phyloP scores from a whole-genome alignment of 1,140 invertebrate genomes.

The Dendrolimus kikuchii region DNA sequence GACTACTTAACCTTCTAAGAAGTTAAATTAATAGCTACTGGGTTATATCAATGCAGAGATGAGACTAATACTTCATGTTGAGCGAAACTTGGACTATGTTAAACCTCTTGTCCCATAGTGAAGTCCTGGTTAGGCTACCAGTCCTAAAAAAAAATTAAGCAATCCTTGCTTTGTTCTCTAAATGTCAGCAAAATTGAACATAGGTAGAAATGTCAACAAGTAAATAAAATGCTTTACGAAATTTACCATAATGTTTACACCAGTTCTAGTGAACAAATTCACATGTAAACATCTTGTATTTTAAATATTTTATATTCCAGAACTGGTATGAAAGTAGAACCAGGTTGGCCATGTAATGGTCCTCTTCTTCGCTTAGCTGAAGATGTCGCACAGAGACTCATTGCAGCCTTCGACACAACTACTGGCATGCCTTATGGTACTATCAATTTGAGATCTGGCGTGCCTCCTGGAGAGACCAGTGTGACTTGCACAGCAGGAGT shows the following conservation, averaged over 20 bases:
- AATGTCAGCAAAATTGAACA: too few species aligned
- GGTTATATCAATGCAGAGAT: too few species aligned
- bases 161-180: too few species aligned
- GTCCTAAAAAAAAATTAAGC: too few species aligned
- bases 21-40: too few species aligned
- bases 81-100: too few species aligned
- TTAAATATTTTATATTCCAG: slow-evolving; percentile 54
- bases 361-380: slow-evolving; percentile 94
- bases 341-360: slow-evolving; percentile 98
- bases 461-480: slow-evolving; percentile 95
- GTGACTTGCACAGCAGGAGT: slow-evolving; percentile 98
- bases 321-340: slow-evolving; percentile 87
- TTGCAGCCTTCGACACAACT: slow-evolving; percentile 91
- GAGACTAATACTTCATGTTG: too few species aligned
- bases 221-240: too few species aligned
- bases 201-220: too few species aligned
- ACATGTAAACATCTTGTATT: background rate
- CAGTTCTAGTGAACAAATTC: background rate
- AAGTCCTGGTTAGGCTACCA: too few species aligned
- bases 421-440: slow-evolving; percentile 99
- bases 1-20: too few species aligned
- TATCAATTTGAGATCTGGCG: slow-evolving; percentile 92
- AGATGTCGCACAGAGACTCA: slow-evolving; percentile 90
- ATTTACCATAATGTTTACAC: background rate
- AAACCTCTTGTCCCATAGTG: too few species aligned